These are phyloP conservation scores for Zalophus californianus DNA, from an alignment of 2,797 vertebrate species.

Conservation along the genomic window DNA sequence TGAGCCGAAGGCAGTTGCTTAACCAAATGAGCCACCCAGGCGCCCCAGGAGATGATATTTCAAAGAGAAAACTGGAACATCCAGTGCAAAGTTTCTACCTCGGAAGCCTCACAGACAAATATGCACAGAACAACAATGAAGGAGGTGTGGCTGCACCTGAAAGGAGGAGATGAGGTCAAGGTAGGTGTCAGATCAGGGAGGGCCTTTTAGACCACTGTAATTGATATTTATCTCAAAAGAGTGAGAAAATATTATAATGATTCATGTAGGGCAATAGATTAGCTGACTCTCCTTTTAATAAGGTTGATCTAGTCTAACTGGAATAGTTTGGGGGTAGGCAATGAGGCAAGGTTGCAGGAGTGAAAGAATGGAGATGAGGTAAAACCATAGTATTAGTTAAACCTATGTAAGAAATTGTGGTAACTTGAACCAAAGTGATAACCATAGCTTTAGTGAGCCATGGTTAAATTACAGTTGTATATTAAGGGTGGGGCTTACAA, in stretches of 20 bases:
- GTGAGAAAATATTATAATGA: not conserved
- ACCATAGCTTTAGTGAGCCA: not conserved
- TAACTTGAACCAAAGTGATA: not conserved
- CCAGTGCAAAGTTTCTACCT: not conserved
- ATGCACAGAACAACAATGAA: not conserved
- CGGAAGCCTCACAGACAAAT: not conserved
- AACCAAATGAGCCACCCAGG: too few species aligned
- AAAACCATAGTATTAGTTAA: not conserved
- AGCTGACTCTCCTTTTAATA: not conserved
- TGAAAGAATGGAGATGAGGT: not conserved
- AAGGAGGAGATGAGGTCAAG: not conserved
- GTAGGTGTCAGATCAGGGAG: not conserved
- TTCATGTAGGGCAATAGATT: not conserved
- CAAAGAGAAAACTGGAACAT: not conserved
- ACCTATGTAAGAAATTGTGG: not conserved
- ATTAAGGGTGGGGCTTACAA: not conserved
- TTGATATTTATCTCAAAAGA: not conserved
- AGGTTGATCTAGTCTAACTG: not conserved
- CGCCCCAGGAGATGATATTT: not conserved
- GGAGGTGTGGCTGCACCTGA: not conserved
- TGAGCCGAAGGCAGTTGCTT: too few species aligned
- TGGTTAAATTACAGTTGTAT: not conserved
- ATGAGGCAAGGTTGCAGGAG: not conserved
- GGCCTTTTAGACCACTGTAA: not conserved
- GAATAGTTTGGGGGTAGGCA: accelerated